These are phyloP conservation scores for Elmis aenea DNA, from an alignment of 2,888 invertebrate species.

Conservation along the genomic window DNA sequence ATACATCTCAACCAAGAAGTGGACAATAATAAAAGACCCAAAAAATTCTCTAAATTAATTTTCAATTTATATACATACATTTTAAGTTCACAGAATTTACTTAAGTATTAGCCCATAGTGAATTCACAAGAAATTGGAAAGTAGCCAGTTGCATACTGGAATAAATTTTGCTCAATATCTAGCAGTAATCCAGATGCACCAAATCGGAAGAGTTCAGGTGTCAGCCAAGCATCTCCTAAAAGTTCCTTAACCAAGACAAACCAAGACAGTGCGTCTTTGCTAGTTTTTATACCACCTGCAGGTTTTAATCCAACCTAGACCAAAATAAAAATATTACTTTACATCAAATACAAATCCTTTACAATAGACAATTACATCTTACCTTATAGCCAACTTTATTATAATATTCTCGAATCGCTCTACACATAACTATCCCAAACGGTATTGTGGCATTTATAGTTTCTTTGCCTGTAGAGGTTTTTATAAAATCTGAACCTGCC, in stretches of 20 bases:
- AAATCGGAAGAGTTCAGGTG: slow-evolving; percentile 76
- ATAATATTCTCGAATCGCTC: slow-evolving; percentile 80
- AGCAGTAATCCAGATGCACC: slow-evolving; percentile 90
- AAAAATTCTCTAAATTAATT: no score
- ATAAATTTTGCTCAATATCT: slow-evolving; percentile 62
- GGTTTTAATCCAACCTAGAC: slow-evolving; percentile 92
- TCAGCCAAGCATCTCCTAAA: slow-evolving; percentile 83
- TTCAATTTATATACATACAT: no score
- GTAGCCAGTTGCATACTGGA: slow-evolving; percentile 42
- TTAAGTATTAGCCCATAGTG: no score
- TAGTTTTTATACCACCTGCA: slow-evolving; percentile 90
- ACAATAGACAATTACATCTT: slow-evolving; percentile 14
- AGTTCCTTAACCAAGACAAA: slow-evolving; percentile 76
- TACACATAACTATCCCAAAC: slow-evolving; percentile 88
- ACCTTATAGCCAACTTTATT: slow-evolving; percentile 66
- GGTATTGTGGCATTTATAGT: slow-evolving; percentile 88
- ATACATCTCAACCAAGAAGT: no score
- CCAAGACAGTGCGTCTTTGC: slow-evolving; percentile 83
- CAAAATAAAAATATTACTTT: slow-evolving; percentile 1
- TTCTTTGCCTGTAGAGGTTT: slow-evolving; percentile 98
- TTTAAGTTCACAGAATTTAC: no score
- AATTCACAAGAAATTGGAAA: slow-evolving; percentile 37
- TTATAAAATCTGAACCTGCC: slow-evolving; percentile 97
- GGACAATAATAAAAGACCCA: no score
- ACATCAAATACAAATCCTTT: not conserved